Conservation (phyloP, 2,888 invertebrate genomes). For the Callimorpha dominula region DNA sequence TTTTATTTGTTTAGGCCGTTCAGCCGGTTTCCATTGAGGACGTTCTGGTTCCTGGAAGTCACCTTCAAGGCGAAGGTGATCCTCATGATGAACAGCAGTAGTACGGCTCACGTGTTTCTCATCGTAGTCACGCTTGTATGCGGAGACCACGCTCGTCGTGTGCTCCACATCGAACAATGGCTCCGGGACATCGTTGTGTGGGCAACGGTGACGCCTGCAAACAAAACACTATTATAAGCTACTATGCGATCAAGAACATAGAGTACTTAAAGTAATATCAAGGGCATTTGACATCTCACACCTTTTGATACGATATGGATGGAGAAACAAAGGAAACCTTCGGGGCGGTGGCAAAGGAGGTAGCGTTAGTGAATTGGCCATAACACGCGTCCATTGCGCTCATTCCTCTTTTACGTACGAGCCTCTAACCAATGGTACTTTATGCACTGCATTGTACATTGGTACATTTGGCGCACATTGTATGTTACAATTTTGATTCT, state of each 20-base stretch:
- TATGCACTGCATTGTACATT: conserved; percentile 39
- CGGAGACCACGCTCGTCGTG: conserved; percentile 86
- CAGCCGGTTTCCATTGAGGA: conserved; percentile 84
- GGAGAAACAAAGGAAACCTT: conserved; percentile 71
- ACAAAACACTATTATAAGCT: conserved; percentile 17
- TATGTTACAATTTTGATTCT: conserved; percentile 17
- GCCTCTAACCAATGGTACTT: conserved; percentile 51
- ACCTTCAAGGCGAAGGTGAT: conserved; percentile 91
- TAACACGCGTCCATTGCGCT: conserved; percentile 80
- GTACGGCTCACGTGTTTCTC: conserved; percentile 88
- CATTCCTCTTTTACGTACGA: conserved; percentile 52
- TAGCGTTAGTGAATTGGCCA: conserved; percentile 79
- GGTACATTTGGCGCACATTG: conserved; percentile 16
- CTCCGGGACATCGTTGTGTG: conserved; percentile 89
- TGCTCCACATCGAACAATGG: conserved; percentile 87
- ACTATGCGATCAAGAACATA: background rate
- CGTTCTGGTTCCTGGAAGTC: conserved; percentile 87
- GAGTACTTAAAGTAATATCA: background rate
- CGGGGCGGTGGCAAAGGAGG: conserved; percentile 78
- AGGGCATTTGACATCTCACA: conserved; percentile 44
- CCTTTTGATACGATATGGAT: conserved; percentile 81
- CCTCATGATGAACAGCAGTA: conserved; percentile 88
- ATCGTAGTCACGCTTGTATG: conserved; percentile 89
- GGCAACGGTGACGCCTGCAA: conserved; percentile 93
- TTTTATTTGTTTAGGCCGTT: conserved; percentile 86